Percentiles rank a stretch among this genome's conserved stretches.
Evolutionary conservation across 35 echinoderm and acorn worm genomes (phyloP).

Genomic region (Amphiura filiformis): DNA sequence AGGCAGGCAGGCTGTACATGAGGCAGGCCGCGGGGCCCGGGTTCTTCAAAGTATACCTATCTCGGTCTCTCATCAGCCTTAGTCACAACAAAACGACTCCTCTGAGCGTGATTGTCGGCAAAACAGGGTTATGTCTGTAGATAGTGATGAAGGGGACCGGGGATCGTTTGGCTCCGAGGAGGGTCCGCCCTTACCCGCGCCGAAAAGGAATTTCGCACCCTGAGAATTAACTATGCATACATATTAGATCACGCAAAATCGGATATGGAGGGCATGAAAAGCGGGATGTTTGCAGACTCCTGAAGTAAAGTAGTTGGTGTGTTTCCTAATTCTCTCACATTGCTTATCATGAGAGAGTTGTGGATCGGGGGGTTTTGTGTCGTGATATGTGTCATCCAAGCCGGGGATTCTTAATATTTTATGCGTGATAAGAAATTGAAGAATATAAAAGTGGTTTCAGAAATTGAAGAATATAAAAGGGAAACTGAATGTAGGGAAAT

Average conservation of each 20-base stretch:
- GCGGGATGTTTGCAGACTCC: background rate
- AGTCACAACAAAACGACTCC: constrained; percentile 6
- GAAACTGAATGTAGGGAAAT: too few species aligned
- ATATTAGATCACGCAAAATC: background rate
- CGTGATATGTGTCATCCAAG: too few species aligned
- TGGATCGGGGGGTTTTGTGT: too few species aligned
- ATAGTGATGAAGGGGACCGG: background rate
- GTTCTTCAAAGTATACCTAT: background rate
- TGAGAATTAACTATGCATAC: constrained; percentile 1
- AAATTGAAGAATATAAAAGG: too few species aligned
- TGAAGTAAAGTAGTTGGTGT: background rate
- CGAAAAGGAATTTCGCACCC: background rate
- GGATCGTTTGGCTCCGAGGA: background rate
- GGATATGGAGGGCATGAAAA: background rate
- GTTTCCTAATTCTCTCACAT: too few species aligned
- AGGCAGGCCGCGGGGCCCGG: background rate
- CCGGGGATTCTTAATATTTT: too few species aligned
- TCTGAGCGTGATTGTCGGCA: constrained; percentile 1
- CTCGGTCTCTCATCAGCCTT: background rate
- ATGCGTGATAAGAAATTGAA: too few species aligned
- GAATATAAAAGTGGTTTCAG: too few species aligned
- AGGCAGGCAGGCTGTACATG: too few species aligned
- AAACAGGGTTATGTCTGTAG: background rate
- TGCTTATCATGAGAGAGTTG: too few species aligned
- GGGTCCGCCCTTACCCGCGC: background rate